Percentiles rank a stretch among this genome's conserved stretches.
phyloP scores from a whole-genome alignment of 2,888 invertebrate genomes.

The Stenolophus ochropezus region DNA sequence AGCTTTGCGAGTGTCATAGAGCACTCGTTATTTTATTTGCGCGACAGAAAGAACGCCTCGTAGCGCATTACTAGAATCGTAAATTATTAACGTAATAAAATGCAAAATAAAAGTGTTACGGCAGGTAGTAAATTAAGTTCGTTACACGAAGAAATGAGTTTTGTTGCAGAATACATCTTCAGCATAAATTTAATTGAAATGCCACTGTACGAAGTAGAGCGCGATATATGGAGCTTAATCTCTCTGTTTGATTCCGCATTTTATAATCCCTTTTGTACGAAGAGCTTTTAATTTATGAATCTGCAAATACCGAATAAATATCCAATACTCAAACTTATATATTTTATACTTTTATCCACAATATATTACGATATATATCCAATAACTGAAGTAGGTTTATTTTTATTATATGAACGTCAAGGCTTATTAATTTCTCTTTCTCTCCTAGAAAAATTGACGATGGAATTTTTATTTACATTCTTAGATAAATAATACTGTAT shows the following conservation, averaged over 20 bases:
- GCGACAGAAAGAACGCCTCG: conserved; percentile 23
- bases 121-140: conserved; percentile 33
- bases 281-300: too few relatives aligned
- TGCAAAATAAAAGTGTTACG: conserved; percentile 31
- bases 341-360: too few relatives aligned
- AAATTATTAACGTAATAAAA: conserved; percentile 32
- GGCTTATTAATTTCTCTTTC: too few relatives aligned
- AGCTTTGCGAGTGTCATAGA: conserved; percentile 20
- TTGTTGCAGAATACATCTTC: neutral
- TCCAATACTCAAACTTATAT: too few relatives aligned
- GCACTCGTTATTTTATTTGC: conserved; percentile 26
- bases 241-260: neutral
- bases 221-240: neutral
- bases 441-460: too few relatives aligned
- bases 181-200: conserved; percentile 7
- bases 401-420: too few relatives aligned
- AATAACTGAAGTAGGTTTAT: too few relatives aligned
- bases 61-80: conserved; percentile 33
- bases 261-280: neutral
- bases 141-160: neutral
- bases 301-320: too few relatives aligned
- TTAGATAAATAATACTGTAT: too few relatives aligned
- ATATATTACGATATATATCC: too few relatives aligned
- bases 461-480: too few relatives aligned
- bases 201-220: neutral